These are phyloP conservation scores for Guaruba guarouba DNA, from an alignment of 2,113 vertebrate genomes.

Conservation along the genomic window DNA sequence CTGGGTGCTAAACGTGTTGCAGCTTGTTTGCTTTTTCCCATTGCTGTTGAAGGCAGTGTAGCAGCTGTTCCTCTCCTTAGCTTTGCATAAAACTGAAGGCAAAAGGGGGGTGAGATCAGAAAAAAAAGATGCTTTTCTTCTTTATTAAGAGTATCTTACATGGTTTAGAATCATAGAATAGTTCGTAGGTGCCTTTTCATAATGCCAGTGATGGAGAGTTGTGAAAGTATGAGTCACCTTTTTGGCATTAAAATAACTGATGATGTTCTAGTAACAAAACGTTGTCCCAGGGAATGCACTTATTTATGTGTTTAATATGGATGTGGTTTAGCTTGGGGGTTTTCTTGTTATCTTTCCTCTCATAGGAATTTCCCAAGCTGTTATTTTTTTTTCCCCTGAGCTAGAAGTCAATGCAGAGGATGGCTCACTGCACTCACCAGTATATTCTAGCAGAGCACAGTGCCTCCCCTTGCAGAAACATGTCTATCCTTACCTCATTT, in stretches of 20 bases:
- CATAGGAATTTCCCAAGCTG: neutral
- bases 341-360: neutral
- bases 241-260: neutral
- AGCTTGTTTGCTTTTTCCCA: neutral
- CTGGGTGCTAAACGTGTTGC: accelerated
- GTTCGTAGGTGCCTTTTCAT: neutral
- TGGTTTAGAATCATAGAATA: too few species aligned
- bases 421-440: neutral
- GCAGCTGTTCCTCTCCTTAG: neutral
- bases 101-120: neutral
- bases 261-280: neutral
- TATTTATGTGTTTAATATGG: neutral
- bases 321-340: neutral
- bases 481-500: neutral
- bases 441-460: neutral
- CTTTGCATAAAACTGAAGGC: neutral
- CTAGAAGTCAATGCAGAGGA: neutral
- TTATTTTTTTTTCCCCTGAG: neutral
- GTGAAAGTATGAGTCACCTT: neutral
- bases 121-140: neutral
- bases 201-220: neutral
- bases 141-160: neutral
- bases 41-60: neutral
- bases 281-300: neutral
- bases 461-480: neutral